These are phyloP conservation scores for Echeneis naucrates DNA, from an alignment of 2,797 vertebrate genomes.

Conservation along the genomic window DNA sequence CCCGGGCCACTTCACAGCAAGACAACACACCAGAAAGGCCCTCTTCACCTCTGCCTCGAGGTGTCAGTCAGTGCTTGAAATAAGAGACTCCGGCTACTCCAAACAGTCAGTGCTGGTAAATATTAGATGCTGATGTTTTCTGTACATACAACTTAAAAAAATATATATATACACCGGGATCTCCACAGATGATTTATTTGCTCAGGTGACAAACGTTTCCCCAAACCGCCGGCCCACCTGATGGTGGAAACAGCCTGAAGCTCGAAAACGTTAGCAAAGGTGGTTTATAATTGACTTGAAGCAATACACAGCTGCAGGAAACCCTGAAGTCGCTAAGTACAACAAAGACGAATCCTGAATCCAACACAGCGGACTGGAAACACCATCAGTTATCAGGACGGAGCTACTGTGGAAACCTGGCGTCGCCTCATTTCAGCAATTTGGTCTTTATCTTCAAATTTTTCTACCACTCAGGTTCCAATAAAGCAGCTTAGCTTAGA, in stretches of 20 bases:
- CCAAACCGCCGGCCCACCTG: constrained; percentile 15
- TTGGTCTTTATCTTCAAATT: not conserved
- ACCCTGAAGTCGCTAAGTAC: constrained; percentile 27
- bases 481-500: not conserved
- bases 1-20: constrained; percentile 64
- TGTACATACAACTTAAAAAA: not conserved
- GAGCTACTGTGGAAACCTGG: not conserved
- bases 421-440: not conserved
- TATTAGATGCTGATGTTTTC: not conserved
- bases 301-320: constrained; percentile 22
- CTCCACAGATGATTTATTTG: not conserved
- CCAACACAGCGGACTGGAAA: constrained; percentile 12
- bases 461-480: not conserved
- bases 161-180: not conserved
- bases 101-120: constrained; percentile 1
- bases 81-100: constrained; percentile 20
- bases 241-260: constrained; percentile 28
- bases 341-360: constrained; percentile 18
- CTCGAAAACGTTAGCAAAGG: constrained; percentile 24
- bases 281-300: constrained; percentile 20
- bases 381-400: not conserved
- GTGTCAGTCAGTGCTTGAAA: constrained; percentile 52
- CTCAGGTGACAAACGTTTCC: constrained; percentile 3
- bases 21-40: constrained; percentile 65
- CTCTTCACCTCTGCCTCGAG: constrained; percentile 69